These are phyloP conservation scores for Muntiacus reevesi DNA, from an alignment of 2,113 vertebrate genomes.

Conservation along the genomic window DNA sequence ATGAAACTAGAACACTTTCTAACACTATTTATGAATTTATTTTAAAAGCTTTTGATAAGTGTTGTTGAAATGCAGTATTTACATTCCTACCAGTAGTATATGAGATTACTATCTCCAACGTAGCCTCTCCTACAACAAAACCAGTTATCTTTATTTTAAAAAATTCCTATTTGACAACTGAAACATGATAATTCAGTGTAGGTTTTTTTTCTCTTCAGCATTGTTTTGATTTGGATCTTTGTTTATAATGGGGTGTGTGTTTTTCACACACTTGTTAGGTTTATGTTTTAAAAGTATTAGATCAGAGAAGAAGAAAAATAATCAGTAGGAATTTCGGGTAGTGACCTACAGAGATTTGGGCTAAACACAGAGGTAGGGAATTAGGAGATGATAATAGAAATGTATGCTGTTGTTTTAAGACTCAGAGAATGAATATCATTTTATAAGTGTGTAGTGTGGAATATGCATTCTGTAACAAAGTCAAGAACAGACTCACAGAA, in stretches of 20 bases:
- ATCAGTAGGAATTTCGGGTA: neutral
- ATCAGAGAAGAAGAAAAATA: neutral
- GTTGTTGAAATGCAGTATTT: neutral
- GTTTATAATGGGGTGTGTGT: neutral
- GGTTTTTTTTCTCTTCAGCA: neutral
- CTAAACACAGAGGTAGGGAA: neutral
- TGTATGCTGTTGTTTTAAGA: neutral
- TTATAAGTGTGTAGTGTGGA: constrained; percentile 11
- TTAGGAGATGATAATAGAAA: constrained; percentile 1
- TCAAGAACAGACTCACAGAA: neutral
- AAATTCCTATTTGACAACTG: constrained; percentile 21
- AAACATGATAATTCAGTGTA: neutral
- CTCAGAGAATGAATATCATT: neutral
- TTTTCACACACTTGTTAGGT: neutral
- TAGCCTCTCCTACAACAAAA: neutral
- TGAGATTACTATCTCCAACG: neutral
- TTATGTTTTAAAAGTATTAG: neutral
- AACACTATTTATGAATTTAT: neutral
- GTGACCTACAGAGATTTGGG: neutral
- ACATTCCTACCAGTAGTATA: neutral
- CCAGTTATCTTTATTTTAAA: constrained; percentile 9
- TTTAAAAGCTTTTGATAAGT: constrained; percentile 41
- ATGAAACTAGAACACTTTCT: too few species aligned
- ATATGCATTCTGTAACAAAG: neutral
- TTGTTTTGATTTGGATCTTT: constrained; percentile 26